Evolutionary conservation across 2,888 invertebrate species (phyloP), one percentile per base, ranked within the genome.

Genomic region (Drosophila mercatorum): DNA sequence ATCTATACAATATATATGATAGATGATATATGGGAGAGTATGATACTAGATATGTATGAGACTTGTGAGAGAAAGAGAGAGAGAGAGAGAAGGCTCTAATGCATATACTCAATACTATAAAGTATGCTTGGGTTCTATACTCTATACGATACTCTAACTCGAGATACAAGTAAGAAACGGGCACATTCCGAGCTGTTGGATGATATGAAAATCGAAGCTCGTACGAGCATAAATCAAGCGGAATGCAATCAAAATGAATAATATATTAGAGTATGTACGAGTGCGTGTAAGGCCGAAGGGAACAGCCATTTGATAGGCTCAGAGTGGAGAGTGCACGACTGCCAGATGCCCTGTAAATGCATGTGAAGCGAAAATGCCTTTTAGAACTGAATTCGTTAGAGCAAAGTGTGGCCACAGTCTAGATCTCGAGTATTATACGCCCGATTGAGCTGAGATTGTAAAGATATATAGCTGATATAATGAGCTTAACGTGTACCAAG

Each of bases 211-310:
- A 36, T 26, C 43, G 11, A 44, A 31, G 28, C 58, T 40, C 49
- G 38, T 71, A 63, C 62, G 52, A 44, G 22, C 62, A 72, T 75
- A 60, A 75, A 75, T 75, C 81, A 82, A 72, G 36, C 3, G 53
- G 57, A 57, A 68, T 61, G 69, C 65, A 71, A 67, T 77, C 44
- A 65, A 75, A 68, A 68, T 63, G 68, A 58, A 71, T 51, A 57
- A 70, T 77, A 81, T 79, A 70, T 77, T 71, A 75, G 58, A 14
- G 61, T 49, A 52, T 47, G 60, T 47, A 62, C 14, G 17, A 51
- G 28, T 55, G 28, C 60, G 55, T 55, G 65, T 53, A 41, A 53
- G 22, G n/a, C 4, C 12, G 3, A 5, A 53, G 26, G 43, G 43
- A 56, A 46, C 46, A 70, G 38, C 40, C 38, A 46, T 1, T 14